Conservation (phyloP, 2,113 vertebrate genomes). For the Himantopus leucocephalus region DNA sequence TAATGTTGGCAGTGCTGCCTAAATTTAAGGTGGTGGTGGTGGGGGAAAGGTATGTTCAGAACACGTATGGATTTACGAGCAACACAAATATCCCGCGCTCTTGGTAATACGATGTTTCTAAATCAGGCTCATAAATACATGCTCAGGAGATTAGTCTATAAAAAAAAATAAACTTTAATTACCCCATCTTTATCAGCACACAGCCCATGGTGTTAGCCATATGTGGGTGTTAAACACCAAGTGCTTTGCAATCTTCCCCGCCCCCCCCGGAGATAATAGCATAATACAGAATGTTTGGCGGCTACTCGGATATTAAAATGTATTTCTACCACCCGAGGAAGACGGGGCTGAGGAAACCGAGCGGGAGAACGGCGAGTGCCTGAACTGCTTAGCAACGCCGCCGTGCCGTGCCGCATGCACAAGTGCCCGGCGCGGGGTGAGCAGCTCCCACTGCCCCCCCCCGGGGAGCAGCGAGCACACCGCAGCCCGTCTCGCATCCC, state of each 20-base stretch:
- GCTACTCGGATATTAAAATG: neutral
- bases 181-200: slow-evolving; percentile 58
- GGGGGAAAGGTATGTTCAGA: neutral
- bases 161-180: slow-evolving; percentile 67
- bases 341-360: neutral
- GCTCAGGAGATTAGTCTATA: slow-evolving; percentile 62
- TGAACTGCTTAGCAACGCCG: neutral
- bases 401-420: accelerated
- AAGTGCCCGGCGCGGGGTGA: accelerated
- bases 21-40: neutral
- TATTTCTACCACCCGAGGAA: neutral
- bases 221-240: slow-evolving; percentile 52
- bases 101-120: slow-evolving; percentile 49
- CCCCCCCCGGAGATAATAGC: neutral
- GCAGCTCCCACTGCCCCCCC: neutral
- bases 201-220: slow-evolving; percentile 40
- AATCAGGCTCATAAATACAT: slow-evolving; percentile 65
- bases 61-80: neutral
- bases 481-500: accelerated
- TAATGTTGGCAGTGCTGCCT: neutral
- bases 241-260: slow-evolving; percentile 14
- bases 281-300: neutral
- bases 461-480: neutral
- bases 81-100: slow-evolving; percentile 13
- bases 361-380: neutral